Evolutionary conservation across 2,113 vertebrate species (phyloP).

Genomic region (Trematomus loennbergii): DNA sequence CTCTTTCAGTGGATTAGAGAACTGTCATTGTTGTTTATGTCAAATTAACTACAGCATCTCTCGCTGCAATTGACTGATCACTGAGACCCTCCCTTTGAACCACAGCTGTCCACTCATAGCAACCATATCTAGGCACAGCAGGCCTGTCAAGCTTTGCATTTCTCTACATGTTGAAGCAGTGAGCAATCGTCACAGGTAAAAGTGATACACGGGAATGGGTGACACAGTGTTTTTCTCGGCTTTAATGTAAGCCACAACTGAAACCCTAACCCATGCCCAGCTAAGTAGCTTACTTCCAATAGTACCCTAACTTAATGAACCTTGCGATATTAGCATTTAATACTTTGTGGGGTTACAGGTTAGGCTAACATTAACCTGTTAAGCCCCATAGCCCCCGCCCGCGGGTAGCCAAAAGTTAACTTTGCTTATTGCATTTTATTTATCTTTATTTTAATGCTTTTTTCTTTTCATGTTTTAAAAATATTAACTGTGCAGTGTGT

Average conservation of each 20-base stretch:
- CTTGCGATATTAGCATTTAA: not conserved
- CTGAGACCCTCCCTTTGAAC: not conserved
- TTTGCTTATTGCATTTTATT: no score
- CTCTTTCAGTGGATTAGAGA: conserved; percentile 23
- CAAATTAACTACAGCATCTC: conserved; percentile 25
- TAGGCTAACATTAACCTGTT: no score
- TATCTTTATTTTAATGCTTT: no score
- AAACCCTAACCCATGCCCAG: not conserved
- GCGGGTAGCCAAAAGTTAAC: no score
- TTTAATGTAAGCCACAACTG: not conserved
- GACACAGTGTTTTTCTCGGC: not conserved
- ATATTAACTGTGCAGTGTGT: no score
- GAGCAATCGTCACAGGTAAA: not conserved
- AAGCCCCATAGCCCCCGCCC: no score
- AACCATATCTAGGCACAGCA: not conserved
- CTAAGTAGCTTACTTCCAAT: not conserved
- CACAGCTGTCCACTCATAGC: not conserved
- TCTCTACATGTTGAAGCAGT: not conserved
- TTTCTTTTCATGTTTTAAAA: no score
- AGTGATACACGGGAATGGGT: not conserved
- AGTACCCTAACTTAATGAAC: not conserved
- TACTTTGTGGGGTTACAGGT: not conserved
- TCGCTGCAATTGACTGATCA: conserved; percentile 1
- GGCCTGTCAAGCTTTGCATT: not conserved
- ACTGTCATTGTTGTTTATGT: conserved; percentile 12